These are phyloP conservation scores for Lepus townsendii DNA, from an alignment of 2,797 vertebrate species.

Conservation along the genomic window DNA sequence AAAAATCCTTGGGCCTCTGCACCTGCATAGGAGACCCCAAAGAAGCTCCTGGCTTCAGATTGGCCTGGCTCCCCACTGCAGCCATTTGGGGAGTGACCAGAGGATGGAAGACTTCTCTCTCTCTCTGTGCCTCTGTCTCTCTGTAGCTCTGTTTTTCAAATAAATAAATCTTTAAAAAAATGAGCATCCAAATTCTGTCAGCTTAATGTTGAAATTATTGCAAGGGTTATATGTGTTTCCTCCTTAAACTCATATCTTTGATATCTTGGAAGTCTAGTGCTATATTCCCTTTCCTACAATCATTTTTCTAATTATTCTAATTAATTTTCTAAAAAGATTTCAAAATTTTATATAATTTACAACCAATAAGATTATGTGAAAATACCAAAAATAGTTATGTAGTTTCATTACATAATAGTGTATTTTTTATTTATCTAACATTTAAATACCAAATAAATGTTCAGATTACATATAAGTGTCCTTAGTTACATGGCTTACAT, in stretches of 20 bases:
- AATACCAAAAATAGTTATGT: not conserved
- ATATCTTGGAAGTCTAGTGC: conserved; percentile 44
- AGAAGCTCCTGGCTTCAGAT: too few relatives aligned
- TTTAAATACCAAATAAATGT: conserved; percentile 15
- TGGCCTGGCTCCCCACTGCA: too few relatives aligned
- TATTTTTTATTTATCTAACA: not conserved
- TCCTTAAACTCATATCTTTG: conserved; percentile 41
- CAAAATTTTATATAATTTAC: not conserved
- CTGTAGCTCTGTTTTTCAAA: too few relatives aligned
- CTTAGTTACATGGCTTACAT: not conserved
- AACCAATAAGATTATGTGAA: conserved; percentile 23
- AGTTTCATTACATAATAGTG: not conserved
- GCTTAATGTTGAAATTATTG: conserved; percentile 33
- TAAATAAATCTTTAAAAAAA: not conserved
- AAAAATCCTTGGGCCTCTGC: too few relatives aligned
- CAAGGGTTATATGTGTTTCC: not conserved
- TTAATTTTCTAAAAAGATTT: not conserved
- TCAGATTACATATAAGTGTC: not conserved
- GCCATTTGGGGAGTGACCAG: too few relatives aligned
- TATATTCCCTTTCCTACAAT: conserved; percentile 5
- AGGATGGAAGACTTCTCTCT: too few relatives aligned
- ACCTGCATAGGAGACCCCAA: too few relatives aligned
- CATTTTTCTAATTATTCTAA: conserved; percentile 60
- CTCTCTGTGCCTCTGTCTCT: too few relatives aligned
- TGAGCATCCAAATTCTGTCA: conserved; percentile 32